Percentiles rank a stretch among this genome's conserved stretches.
Conservation (phyloP, 2,113 vertebrate genomes). For the Prionailurus viverrinus region DNA sequence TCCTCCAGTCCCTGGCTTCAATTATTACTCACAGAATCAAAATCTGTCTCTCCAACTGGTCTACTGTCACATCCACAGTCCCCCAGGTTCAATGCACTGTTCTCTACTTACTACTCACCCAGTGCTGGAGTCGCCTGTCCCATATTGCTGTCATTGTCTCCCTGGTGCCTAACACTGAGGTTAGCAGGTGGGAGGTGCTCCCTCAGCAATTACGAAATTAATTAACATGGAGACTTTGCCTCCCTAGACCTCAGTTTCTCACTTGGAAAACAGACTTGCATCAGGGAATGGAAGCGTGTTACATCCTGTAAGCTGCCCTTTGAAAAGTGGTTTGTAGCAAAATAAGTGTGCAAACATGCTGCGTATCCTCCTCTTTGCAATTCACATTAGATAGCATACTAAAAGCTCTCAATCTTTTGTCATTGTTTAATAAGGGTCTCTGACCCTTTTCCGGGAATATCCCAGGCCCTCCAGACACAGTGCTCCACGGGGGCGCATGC, state of each 20-base stretch:
- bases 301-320: background rate
- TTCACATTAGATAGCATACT: background rate
- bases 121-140: background rate
- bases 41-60: background rate
- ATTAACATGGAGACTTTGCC: background rate
- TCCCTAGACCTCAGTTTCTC: background rate
- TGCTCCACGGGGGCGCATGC: accelerated
- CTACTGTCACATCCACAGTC: background rate
- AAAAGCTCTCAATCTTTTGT: background rate
- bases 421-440: background rate
- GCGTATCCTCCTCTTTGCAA: background rate
- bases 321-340: background rate
- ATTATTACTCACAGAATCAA: background rate
- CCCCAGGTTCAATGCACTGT: background rate
- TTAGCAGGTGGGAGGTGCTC: background rate
- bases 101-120: background rate
- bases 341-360: background rate
- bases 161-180: background rate
- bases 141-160: background rate
- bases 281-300: background rate
- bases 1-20: background rate
- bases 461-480: background rate
- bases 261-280: background rate
- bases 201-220: background rate
- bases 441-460: background rate